A percentile compares a stretch with the other conserved stretches of the same genome.
phyloP scores from a whole-genome alignment of 2,797 vertebrate species.

The Myioborus miniatus region DNA sequence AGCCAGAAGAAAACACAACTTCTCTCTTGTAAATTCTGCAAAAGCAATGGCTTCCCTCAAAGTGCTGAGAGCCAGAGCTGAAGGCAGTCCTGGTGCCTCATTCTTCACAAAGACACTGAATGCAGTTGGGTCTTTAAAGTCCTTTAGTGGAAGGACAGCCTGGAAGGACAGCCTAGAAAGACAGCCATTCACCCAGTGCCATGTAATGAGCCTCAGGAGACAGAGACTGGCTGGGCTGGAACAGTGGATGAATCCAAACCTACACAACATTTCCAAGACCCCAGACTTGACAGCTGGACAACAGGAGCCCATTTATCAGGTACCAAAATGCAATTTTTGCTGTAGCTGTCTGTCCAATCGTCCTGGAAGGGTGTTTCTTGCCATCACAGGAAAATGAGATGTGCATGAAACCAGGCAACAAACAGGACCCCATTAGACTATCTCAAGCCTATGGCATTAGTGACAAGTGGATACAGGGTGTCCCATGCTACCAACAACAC shows the following conservation, averaged over 20 bases:
- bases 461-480: background rate
- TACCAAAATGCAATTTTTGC: background rate
- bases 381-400: background rate
- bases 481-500: background rate
- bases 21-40: background rate
- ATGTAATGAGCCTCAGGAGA: background rate
- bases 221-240: background rate
- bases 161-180: background rate
- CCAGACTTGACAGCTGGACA: background rate
- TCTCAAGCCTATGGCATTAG: background rate
- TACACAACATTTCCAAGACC: background rate
- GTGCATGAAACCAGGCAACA: background rate
- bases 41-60: background rate
- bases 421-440: background rate
- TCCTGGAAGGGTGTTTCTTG: background rate
- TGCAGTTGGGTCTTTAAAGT: background rate
- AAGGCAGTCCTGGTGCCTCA: background rate
- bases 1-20: constrained; percentile 26
- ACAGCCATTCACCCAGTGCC: background rate
- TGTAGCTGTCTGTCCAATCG: background rate
- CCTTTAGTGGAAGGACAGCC: background rate
- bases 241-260: background rate
- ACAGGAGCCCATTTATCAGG: background rate
- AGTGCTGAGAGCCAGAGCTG: background rate
- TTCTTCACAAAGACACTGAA: background rate